Base-by-base conservation (phyloP, 2,888 invertebrate species). In the Empis stercorea region DNA sequence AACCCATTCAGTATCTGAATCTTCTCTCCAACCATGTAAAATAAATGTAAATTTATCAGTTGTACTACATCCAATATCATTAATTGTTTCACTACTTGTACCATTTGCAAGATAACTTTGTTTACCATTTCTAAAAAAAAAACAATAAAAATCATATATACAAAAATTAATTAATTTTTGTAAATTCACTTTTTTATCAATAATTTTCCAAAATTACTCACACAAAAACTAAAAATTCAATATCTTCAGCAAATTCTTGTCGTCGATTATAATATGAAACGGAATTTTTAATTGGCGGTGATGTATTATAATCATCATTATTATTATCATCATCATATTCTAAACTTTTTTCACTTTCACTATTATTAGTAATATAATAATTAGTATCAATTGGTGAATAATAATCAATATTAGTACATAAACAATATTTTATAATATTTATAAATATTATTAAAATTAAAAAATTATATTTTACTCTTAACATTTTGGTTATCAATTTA, bases 11-110 rank as follows among this genome's bases (percentile, higher is more conserved):
- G 59, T 58, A 3, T 58, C 50, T 48, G 66, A 66, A 43, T 58
- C 59, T 51, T 67, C 65, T 27, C 60, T 57, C 67, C 67, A 67
- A 13, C 67, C 67, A 54, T 66, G 67, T 4, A 66, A 52, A 27
- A 67, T 51, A 36, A 67, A 60, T n/a, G 66, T 59, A 48, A 63
- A 62, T 45, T 65, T 62, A 46, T 65, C 65, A 15, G 56, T 50
- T 5, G 59, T 48, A 23, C 47, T 46, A 32, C 65, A 65, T 30
- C 60, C 59, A 6, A 61, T 54, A 10, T 45, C 46, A 2, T 50
- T 23, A 14, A 58, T 46, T 10, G 46, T 7, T 27, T 40, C 40
- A 23, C 2, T 16, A 14, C 40, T 40, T 40, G 23, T 27, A 9
- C 40, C 40, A 40, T 40, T 27, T 14, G 40, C 40, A 4, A 13